These are phyloP conservation scores for Tinamus major DNA, from an alignment of 2,797 vertebrate species.

Conservation along the genomic window DNA sequence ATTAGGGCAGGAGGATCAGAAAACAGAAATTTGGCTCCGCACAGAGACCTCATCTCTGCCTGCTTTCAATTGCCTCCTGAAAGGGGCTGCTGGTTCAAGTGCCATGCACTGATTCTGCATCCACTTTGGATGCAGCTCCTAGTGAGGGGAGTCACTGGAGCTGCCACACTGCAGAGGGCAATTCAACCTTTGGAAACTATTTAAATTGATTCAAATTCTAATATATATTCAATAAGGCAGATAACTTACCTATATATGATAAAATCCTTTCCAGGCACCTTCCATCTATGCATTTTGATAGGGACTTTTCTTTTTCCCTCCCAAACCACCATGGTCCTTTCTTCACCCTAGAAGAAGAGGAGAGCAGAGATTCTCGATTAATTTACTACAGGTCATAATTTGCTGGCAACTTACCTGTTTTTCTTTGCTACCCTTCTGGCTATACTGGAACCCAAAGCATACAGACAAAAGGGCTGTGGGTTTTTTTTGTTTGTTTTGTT, in stretches of 20 bases:
- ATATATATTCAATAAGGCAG: accelerated
- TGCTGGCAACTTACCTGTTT: not conserved
- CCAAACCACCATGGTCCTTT: accelerated
- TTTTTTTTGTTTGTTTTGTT: too few species aligned
- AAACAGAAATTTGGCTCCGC: not conserved
- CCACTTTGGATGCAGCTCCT: not conserved
- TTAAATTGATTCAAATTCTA: not conserved
- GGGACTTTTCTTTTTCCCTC: not conserved
- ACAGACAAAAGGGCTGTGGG: not conserved
- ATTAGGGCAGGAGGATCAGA: not conserved
- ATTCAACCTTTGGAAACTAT: not conserved
- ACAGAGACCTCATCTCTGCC: not conserved
- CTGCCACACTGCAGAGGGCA: not conserved
- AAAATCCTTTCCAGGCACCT: not conserved
- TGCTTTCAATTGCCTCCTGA: accelerated
- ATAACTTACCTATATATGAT: not conserved
- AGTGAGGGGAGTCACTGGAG: not conserved
- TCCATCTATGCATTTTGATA: accelerated
- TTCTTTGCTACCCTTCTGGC: not conserved
- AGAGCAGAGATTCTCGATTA: not conserved
- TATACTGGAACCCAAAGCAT: not conserved
- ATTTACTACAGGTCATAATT: not conserved
- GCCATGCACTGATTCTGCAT: not conserved
- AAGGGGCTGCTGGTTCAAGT: not conserved
- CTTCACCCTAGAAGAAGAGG: not conserved